Evolutionary conservation across 2,888 invertebrate species (phyloP), one percentile per base, ranked within the genome.

Genomic region (Spicauda simplicius): DNA sequence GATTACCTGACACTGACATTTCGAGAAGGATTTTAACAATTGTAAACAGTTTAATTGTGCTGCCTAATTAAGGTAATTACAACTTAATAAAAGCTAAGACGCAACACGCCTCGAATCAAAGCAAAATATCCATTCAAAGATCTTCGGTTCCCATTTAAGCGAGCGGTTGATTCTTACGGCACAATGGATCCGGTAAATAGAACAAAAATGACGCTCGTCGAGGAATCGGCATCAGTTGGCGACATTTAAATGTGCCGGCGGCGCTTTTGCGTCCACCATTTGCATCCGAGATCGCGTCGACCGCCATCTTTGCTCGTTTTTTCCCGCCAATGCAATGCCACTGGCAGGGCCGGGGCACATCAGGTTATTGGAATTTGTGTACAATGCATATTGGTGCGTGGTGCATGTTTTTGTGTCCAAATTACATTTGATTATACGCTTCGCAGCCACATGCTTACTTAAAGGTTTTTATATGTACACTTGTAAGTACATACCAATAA

Each of bases 211-310:
- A 79, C 78, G 76, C 72, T 73, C 78, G 79, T 77, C 76, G 74
- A 71, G 72, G 77, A 76, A 77, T 81, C 81, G 80, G 78, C 81
- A 79, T 84, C 87, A 83, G 78, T 81, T 81, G 75, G 85, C 83
- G 90, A 91, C 90, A 89, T 90, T 88, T 87, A 88, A 90, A 91
- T 90, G 87, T 82, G 87, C 80, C 77, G 88, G 88, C 90, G 90
- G 89, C 82, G 82, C 90, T 85, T 91, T 91, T 87, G 84, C 81
- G 75, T 72, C 80, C 80, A 82, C 84, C 86, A 91, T 91, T 91
- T 91, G 91, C 91, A 91, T 91, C 82, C 78, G 82, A 84, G 86
- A 87, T 88, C 87, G 88, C 87, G 87, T 84, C 84, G 88, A 86
- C 85, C 88, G 80, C 83, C 84, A 87, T 84, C 87, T 80, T 87